A percentile compares a stretch with the other conserved stretches of the same genome.
Evolutionary conservation across 2,113 vertebrate genomes (phyloP).

Genomic region (Opisthocomus hoazin): DNA sequence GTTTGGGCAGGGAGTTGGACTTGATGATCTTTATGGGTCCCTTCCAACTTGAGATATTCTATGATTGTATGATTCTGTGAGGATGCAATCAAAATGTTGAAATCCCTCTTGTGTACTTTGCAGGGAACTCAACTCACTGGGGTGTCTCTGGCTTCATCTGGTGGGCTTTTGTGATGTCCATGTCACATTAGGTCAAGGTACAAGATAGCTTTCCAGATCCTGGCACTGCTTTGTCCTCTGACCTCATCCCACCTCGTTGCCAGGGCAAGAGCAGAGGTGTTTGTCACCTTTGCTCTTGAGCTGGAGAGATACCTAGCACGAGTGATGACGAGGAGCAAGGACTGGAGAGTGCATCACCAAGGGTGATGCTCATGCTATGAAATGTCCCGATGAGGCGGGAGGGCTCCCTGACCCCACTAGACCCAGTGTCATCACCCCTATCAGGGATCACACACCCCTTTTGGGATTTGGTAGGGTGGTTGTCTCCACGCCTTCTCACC

Average conservation of each 20-base stretch:
- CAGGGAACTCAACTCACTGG: background rate
- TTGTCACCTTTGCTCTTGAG: accelerated
- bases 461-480: background rate
- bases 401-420: background rate
- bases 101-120: background rate
- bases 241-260: background rate
- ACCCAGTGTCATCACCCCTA: background rate
- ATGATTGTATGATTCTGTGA: background rate
- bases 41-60: background rate
- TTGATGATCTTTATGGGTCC: background rate
- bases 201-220: background rate
- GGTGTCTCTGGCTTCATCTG: background rate
- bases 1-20: background rate
- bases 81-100: background rate
- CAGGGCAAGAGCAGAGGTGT: background rate
- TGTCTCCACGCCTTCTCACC: background rate
- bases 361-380: background rate
- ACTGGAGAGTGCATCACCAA: too few species aligned
- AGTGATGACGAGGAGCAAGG: background rate
- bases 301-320: background rate
- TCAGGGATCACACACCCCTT: background rate
- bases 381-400: background rate
- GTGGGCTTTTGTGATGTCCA: background rate
- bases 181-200: background rate
- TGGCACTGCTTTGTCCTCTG: background rate